Evolutionary conservation across 2,797 vertebrate species (phyloP).

Genomic region (Ctenopoma kingsleyae): DNA sequence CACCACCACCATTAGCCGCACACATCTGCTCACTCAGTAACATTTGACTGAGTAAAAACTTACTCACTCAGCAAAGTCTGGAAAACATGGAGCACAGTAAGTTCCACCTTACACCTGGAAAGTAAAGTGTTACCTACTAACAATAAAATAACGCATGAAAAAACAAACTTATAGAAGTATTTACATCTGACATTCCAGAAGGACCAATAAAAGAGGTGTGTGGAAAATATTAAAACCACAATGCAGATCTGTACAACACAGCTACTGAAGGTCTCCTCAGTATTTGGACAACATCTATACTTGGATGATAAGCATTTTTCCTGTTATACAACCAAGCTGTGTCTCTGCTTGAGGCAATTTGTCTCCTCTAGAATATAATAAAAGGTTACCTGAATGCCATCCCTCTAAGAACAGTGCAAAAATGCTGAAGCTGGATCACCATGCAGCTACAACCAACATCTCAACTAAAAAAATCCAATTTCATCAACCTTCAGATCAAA

Average conservation of each 20-base stretch:
- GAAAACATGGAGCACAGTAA: conserved; percentile 4
- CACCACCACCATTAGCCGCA: neutral
- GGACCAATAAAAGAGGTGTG: neutral
- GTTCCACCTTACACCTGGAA: conserved; percentile 22
- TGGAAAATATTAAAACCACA: neutral
- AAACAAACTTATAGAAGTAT: neutral
- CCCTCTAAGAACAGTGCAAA: neutral
- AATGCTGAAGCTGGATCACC: neutral
- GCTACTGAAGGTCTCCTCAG: neutral
- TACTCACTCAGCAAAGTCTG: neutral
- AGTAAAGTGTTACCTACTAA: neutral
- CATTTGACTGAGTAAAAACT: conserved; percentile 28
- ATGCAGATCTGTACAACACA: neutral
- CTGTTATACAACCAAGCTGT: neutral
- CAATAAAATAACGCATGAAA: neutral
- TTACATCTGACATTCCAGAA: neutral
- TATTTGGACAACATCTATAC: conserved; percentile 6
- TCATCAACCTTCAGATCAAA: neutral
- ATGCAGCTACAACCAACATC: neutral
- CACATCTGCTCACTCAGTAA: conserved; percentile 26
- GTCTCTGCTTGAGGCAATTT: neutral
- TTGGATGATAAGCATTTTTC: conserved; percentile 6
- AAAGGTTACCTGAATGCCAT: conserved; percentile 10
- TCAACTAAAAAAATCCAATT: neutral
- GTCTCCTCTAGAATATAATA: neutral